Evolutionary conservation across 1,140 invertebrate species (phyloP).

Genomic region (Oscheius sp.): DNA sequence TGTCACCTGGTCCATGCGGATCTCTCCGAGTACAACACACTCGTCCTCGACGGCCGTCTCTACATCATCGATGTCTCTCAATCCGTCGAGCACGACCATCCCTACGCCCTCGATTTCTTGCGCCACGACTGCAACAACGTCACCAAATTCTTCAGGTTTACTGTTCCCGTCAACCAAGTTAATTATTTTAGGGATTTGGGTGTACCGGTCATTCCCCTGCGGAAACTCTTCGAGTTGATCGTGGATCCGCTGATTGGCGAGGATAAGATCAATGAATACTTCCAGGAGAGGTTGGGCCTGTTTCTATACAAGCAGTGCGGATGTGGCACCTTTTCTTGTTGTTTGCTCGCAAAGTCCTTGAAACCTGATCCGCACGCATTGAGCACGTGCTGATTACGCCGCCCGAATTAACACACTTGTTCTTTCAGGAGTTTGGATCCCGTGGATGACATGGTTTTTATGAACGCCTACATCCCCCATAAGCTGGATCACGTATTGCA

Average conservation of each 20-base stretch:
- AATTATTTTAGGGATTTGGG: conserved; percentile 70
- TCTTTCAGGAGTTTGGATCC: background rate
- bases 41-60: conserved; percentile 74
- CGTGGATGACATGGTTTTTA: conserved; percentile 79
- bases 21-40: conserved; percentile 91
- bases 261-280: conserved; percentile 17
- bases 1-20: conserved; percentile 87
- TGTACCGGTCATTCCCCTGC: conserved; percentile 82
- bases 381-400: background rate
- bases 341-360: background rate
- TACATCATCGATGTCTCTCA: conserved; percentile 96
- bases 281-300: conserved; percentile 59
- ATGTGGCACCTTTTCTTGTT: no score
- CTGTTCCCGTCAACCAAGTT: background rate
- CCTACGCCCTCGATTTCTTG: conserved; percentile 86
- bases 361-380: background rate
- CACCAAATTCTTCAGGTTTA: conserved; percentile 75
- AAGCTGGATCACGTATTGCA: conserved; percentile 85
- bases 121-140: conserved; percentile 92
- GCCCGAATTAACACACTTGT: background rate
- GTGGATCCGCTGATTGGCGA: conserved; percentile 80
- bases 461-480: conserved; percentile 88
- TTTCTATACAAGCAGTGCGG: conserved; percentile 73
- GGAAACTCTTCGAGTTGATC: conserved; percentile 91
- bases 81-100: conserved; percentile 95